A percentile compares a stretch with the other conserved stretches of the same genome.
These are phyloP conservation scores for Drosophila flavopinicola DNA, from an alignment of 2,888 invertebrate genomes.

Conservation along the genomic window DNA sequence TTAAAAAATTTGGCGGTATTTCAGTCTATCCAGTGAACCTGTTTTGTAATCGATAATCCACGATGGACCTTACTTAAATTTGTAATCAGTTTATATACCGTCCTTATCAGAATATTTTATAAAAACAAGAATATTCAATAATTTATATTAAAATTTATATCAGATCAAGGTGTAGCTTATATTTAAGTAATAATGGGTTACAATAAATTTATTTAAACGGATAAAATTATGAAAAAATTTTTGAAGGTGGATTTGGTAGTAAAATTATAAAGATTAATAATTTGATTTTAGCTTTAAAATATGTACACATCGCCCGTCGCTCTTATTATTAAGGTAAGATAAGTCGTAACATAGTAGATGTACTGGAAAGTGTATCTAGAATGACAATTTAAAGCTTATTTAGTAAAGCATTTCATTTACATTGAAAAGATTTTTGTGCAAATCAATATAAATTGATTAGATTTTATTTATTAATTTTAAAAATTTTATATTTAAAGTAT, in stretches of 20 bases:
- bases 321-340: constrained; percentile 88
- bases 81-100: constrained; percentile 4
- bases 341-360: constrained; percentile 93
- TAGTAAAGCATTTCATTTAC: constrained; percentile 88
- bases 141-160: constrained; percentile 84
- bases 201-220: constrained; percentile 86
- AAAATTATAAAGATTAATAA: constrained; percentile 85
- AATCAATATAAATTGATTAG: constrained; percentile 83
- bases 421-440: constrained; percentile 86
- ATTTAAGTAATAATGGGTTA: constrained; percentile 88
- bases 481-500: constrained; percentile 80
- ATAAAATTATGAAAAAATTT: constrained; percentile 85
- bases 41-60: constrained; percentile 89
- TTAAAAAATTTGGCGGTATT: constrained; percentile 90
- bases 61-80: constrained; percentile 81
- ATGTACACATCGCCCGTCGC: constrained; percentile 93
- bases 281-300: constrained; percentile 88
- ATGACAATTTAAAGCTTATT: constrained; percentile 87
- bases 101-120: constrained; percentile 8
- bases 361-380: constrained; percentile 91
- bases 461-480: constrained; percentile 75
- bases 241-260: constrained; percentile 89
- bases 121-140: constrained; percentile 8
- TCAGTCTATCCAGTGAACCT: constrained; percentile 89
- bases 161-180: constrained; percentile 90